A percentile compares a stretch with the other conserved stretches of the same genome.
Conservation (phyloP, 2,888 invertebrate genomes). For the Lysandra coridon region DNA sequence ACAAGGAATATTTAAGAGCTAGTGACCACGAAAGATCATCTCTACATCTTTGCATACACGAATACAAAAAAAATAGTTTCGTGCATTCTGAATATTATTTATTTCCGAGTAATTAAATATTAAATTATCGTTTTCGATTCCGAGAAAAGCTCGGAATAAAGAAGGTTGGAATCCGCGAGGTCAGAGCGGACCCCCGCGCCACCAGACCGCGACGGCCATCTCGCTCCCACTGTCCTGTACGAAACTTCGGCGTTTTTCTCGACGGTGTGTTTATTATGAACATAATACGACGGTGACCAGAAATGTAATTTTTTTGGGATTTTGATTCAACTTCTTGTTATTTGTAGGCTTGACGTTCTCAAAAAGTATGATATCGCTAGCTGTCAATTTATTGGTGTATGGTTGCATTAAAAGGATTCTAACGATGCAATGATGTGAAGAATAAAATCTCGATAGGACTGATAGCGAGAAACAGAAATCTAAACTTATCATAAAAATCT, state of each 20-base stretch:
- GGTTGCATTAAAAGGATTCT: not conserved
- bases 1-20: too few relatives aligned
- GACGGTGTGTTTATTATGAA: not conserved
- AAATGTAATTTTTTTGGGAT: not conserved
- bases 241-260: slow-evolving; percentile 12
- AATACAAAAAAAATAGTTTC: not conserved
- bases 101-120: slow-evolving; percentile 9
- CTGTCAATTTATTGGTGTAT: not conserved
- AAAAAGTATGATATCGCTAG: not conserved
- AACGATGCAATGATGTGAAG: not conserved
- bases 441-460: not conserved
- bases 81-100: not conserved
- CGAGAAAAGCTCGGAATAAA: slow-evolving; percentile 34
- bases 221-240: slow-evolving; percentile 32
- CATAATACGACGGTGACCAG: not conserved
- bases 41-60: too few relatives aligned
- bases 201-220: slow-evolving; percentile 43
- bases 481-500: not conserved
- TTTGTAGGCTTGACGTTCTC: not conserved
- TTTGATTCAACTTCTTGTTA: not conserved
- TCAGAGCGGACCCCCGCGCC: slow-evolving; percentile 41
- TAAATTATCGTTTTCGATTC: slow-evolving; percentile 28
- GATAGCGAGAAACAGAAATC: not conserved
- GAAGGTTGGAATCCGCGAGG: slow-evolving; percentile 28
- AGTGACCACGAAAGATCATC: too few relatives aligned